Conservation (phyloP, 1,140 invertebrate species). For the Cydia fagiglandana region DNA sequence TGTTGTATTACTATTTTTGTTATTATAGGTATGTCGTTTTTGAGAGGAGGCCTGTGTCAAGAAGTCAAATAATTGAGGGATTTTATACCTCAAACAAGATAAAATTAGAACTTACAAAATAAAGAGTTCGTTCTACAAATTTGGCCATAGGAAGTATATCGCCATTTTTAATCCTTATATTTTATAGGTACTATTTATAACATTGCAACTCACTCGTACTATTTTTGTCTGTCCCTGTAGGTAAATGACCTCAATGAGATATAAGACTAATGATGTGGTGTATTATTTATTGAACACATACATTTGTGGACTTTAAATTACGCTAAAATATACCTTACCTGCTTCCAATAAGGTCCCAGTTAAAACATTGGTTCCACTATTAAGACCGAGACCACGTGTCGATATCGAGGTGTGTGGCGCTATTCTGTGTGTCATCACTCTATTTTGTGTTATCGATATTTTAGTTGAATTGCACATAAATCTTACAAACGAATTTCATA, state of each 20-base stretch:
- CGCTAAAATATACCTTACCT: constrained; percentile 37
- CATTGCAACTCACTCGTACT: not conserved
- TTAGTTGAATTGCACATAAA: constrained; percentile 39
- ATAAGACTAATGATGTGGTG: constrained; percentile 61
- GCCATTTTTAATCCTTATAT: too few relatives aligned
- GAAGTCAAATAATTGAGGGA: too few relatives aligned
- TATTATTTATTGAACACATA: constrained; percentile 55
- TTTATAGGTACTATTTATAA: not conserved
- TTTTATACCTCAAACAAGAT: too few relatives aligned
- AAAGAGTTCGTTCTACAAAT: not conserved
- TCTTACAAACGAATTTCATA: not conserved
- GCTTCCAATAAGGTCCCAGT: constrained; percentile 31
- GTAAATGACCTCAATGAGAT: constrained; percentile 49
- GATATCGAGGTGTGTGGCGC: constrained; percentile 56
- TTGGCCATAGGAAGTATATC: not conserved
- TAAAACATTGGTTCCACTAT: not conserved
- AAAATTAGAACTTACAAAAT: too few relatives aligned
- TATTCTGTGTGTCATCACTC: constrained; percentile 47
- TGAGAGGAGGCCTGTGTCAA: too few relatives aligned
- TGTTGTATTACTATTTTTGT: too few relatives aligned
- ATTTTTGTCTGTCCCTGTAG: not conserved
- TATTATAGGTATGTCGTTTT: too few relatives aligned
- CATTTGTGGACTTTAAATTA: constrained; percentile 30
- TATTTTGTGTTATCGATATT: constrained; percentile 50
- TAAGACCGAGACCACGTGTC: constrained; percentile 40